These are phyloP conservation scores for Halocynthia aurantium DNA, from an alignment of 23 tunicate species.

Conservation along the genomic window DNA sequence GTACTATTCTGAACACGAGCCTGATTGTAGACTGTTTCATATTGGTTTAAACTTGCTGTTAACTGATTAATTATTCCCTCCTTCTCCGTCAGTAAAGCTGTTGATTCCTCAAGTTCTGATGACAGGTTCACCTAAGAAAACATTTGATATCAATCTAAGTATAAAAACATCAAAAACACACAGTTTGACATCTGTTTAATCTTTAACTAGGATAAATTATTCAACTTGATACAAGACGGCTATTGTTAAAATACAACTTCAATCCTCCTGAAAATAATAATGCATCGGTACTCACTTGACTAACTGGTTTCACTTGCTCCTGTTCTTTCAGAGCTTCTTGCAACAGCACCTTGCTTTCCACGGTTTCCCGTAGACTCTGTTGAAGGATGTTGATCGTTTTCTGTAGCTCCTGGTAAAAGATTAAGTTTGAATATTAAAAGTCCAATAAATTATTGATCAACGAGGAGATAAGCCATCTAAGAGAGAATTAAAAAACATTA, in stretches of 20 bases:
- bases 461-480: too few species aligned
- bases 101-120: neutral
- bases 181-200: too few species aligned
- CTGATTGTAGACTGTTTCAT: conserved; percentile 29
- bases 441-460: too few species aligned
- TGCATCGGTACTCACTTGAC: too few species aligned
- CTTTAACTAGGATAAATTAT: too few species aligned
- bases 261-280: too few species aligned
- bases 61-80: conserved; percentile 6
- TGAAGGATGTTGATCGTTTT: conserved; percentile 64
- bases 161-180: too few species aligned
- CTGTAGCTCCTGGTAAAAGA: conserved; percentile 38
- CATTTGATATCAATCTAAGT: too few species aligned
- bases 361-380: conserved; percentile 64
- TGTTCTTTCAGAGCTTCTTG: conserved; percentile 45
- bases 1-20: conserved; percentile 20
- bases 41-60: conserved; percentile 26
- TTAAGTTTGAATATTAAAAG: too few species aligned
- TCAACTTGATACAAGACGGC: too few species aligned
- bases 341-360: conserved; percentile 49
- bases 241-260: too few species aligned
- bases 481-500: too few species aligned
- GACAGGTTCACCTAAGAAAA: neutral
- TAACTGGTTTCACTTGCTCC: neutral
- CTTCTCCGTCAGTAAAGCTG: neutral